Base-by-base conservation (phyloP, 2,888 invertebrate genomes). In the Andrena marginata region DNA sequence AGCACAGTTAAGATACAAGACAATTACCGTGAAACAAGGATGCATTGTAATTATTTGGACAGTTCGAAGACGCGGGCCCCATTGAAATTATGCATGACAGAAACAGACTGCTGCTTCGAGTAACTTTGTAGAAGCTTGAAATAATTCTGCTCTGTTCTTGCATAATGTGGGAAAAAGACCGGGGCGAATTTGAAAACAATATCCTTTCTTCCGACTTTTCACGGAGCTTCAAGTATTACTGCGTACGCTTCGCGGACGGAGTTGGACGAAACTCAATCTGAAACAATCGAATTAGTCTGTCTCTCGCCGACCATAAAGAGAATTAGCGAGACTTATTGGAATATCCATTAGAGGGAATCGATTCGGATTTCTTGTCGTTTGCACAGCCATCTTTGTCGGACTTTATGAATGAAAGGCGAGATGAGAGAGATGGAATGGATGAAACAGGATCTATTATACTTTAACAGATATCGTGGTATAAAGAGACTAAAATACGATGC, bases 261-360 rank as follows among this genome's bases (percentile, higher is more conserved):
- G 23, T 56, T 67, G 16, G 74, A 16, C 42, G 64, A 71, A 71
- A 74, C 64, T 82, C 68, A 69, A 69, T 64, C 62, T 60, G 76
- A 63, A 56, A 73, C 72, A 75, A 71, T 75, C 75, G 76, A 79
- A 76, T 72, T 70, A 62, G 62, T 70, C 70, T 73, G 31, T 71
- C 64, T 74, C 60, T 62, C 74, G 64, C 5, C 60, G 51, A 64
- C 60, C 67, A 63, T 74, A 80, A 80, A 78, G 49, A 29, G 72
- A 81, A 77, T 78, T 77, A 75, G 60, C 68, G 62, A 68, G 70
- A 78, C 16, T 76, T 73, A 31, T 56, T 56, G 69, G 59, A 68
- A 78, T 84, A 73, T 69, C 80, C 78, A 75, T 76, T 84, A 65
- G 67, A 60, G 60, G 20, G 72, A 78, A 81, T 75, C 67, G 75